Conservation (phyloP, 2,797 vertebrate species). For the Erpetoichthys calabaricus region DNA sequence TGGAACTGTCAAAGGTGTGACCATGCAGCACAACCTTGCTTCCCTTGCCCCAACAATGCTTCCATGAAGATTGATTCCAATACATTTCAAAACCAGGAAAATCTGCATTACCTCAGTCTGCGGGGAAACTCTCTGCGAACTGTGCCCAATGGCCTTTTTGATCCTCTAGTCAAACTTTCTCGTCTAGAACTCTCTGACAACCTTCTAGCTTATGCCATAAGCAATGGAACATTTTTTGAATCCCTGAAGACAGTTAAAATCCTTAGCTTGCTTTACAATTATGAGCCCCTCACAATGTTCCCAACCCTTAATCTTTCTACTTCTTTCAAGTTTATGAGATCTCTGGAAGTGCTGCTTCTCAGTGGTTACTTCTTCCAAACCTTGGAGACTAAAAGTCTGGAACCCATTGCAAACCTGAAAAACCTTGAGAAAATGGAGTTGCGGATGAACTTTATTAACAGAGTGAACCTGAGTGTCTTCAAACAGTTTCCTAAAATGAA, state of each 20-base stretch:
- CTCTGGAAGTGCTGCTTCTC: conserved; percentile 36
- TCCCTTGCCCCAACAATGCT: conserved; percentile 46
- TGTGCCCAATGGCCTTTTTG: conserved; percentile 43
- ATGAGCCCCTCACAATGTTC: conserved; percentile 39
- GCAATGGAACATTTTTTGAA: conserved; percentile 47
- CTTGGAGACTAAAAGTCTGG: conserved; percentile 32
- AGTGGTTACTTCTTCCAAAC: conserved; percentile 54
- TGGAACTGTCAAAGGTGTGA: conserved; percentile 79
- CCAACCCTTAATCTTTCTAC: conserved; percentile 35
- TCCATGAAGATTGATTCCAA: conserved; percentile 33
- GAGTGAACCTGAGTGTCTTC: conserved; percentile 31
- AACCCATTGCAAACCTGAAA: conserved; percentile 34
- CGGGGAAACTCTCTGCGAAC: conserved; percentile 49
- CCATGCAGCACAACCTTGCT: conserved; percentile 60
- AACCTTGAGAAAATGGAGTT: conserved; percentile 39
- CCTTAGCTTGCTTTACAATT: conserved; percentile 59
- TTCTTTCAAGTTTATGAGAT: conserved; percentile 33
- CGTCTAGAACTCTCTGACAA: conserved; percentile 57
- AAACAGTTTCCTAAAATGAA: conserved; percentile 31
- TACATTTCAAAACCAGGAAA: conserved; percentile 34
- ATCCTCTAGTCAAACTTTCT: conserved; percentile 27
- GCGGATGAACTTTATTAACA: conserved; percentile 54
- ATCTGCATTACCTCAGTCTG: conserved; percentile 40
- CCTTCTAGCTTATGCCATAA: conserved; percentile 42
- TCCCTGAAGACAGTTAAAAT: conserved; percentile 38